phyloP scores from a whole-genome alignment of 2,113 vertebrate species.

The Elanus axillaris region DNA sequence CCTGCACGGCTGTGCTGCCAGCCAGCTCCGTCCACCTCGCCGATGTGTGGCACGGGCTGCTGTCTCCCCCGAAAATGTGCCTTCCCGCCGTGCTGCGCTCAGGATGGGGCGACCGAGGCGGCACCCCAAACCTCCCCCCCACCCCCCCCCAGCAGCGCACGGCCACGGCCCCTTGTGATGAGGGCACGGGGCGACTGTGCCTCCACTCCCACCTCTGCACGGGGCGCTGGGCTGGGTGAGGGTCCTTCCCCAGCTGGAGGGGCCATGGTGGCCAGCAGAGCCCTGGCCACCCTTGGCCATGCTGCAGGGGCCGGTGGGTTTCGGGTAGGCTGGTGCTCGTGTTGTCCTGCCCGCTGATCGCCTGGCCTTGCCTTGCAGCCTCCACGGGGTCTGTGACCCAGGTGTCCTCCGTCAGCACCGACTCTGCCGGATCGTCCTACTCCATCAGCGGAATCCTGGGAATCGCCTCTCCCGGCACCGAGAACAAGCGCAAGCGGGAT shows the following conservation, averaged over 20 bases:
- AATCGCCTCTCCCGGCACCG: constrained; percentile 86
- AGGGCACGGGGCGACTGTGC: rapidly evolving
- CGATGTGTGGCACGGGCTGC: background rate
- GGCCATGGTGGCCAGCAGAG: background rate
- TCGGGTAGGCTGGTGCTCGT: rapidly evolving
- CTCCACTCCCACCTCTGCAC: background rate
- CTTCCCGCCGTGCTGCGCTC: background rate
- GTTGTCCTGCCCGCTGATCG: background rate
- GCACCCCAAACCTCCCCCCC: too few relatives aligned
- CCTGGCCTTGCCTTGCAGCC: constrained; percentile 70
- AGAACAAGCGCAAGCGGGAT: constrained; percentile 94
- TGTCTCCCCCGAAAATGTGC: background rate
- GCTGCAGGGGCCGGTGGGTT: rapidly evolving
- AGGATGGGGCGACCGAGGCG: rapidly evolving
- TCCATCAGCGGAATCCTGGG: constrained; percentile 98
- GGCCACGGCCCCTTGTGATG: rapidly evolving
- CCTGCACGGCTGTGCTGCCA: background rate
- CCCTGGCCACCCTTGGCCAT: rapidly evolving
- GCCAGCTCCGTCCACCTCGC: background rate
- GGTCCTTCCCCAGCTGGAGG: background rate
- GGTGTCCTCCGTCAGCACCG: constrained; percentile 90
- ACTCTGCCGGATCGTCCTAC: constrained; percentile 94
- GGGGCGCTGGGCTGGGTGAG: background rate
- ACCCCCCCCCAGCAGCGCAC: too few relatives aligned
- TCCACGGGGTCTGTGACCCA: constrained; percentile 92